A percentile compares a stretch with the other conserved stretches of the same genome.
phyloP scores from a whole-genome alignment of 2,888 invertebrate genomes.

The Diadromus collaris region DNA sequence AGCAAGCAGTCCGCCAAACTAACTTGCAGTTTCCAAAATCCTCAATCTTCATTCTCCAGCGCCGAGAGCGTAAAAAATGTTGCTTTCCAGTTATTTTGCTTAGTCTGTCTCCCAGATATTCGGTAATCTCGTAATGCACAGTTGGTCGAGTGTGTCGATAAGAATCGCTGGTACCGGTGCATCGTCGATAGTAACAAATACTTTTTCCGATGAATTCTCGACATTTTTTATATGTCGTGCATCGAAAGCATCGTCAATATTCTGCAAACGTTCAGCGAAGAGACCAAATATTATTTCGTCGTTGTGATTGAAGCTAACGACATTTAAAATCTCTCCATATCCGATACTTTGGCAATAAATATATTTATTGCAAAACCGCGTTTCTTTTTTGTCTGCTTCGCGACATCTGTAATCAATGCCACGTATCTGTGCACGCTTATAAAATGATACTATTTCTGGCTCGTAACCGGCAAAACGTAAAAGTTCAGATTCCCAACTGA shows the following conservation, averaged over 20 bases:
- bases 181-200: not conserved
- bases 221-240: not conserved
- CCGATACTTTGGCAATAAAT: not conserved
- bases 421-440: not conserved
- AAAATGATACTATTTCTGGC: not conserved
- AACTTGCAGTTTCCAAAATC: too few species aligned
- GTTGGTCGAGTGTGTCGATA: not conserved
- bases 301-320: not conserved
- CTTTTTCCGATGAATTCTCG: not conserved
- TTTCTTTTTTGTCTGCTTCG: not conserved
- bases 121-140: not conserved
- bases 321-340: not conserved
- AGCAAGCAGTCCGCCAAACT: too few species aligned
- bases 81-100: too few species aligned
- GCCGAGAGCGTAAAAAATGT: too few species aligned
- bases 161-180: not conserved
- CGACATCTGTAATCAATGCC: slow-evolving; percentile 3
- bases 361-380: slow-evolving; percentile 3
- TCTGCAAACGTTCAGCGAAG: not conserved
- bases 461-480: not conserved
- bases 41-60: too few species aligned
- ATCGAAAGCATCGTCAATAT: not conserved
- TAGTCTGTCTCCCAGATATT: slow-evolving; percentile 9
- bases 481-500: not conserved
- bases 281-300: not conserved